Evolutionary conservation across 2,113 vertebrate genomes (phyloP).

Genomic region (Riparia riparia): DNA sequence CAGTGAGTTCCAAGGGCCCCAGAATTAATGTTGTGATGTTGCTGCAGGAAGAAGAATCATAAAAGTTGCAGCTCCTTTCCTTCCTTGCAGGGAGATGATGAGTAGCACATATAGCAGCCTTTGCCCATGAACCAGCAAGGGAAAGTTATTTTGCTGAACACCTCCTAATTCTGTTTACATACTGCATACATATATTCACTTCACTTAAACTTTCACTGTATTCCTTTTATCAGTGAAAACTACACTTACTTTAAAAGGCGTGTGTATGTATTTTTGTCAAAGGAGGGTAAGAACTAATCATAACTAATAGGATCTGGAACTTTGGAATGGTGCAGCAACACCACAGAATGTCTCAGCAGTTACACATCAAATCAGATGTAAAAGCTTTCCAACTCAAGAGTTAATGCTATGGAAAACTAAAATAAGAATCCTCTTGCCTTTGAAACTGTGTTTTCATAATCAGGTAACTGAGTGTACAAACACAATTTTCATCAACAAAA

Average conservation of each 20-base stretch:
- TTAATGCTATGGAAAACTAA: background rate
- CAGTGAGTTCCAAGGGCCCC: background rate
- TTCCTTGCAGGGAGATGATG: background rate
- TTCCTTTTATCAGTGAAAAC: background rate
- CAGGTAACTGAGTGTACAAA: background rate
- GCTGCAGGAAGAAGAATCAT: background rate
- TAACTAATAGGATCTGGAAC: background rate
- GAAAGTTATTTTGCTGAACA: background rate
- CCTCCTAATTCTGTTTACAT: background rate
- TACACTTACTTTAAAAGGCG: background rate
- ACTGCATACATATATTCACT: background rate
- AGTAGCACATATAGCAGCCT: background rate
- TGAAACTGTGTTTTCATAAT: background rate
- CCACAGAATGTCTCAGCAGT: background rate
- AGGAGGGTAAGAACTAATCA: background rate
- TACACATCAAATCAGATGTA: background rate
- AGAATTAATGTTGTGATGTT: background rate
- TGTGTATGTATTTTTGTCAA: background rate
- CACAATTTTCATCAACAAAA: background rate
- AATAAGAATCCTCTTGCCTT: background rate
- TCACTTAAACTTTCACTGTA: background rate
- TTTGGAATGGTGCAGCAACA: background rate
- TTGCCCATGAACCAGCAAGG: background rate
- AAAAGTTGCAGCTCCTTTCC: background rate
- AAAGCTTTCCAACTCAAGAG: background rate